These are phyloP conservation scores for Archocentrus centrarchus DNA, from an alignment of 2,113 vertebrate species.

Conservation along the genomic window DNA sequence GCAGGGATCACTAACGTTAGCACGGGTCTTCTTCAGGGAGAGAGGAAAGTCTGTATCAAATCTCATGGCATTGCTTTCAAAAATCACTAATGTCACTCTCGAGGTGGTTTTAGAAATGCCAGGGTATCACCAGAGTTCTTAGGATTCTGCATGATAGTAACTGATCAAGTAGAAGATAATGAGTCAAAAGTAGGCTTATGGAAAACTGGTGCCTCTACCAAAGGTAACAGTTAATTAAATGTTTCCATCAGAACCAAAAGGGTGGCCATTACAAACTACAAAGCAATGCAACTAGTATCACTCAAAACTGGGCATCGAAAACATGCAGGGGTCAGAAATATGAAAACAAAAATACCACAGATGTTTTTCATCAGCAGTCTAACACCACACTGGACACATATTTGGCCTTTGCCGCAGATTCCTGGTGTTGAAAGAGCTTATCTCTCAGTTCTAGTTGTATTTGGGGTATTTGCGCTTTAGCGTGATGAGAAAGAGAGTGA, in stretches of 20 bases:
- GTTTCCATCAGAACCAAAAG: background rate
- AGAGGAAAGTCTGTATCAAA: background rate
- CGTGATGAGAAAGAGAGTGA: slow-evolving; percentile 65
- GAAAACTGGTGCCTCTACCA: background rate
- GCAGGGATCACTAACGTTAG: background rate
- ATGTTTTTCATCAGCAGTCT: slow-evolving; percentile 75
- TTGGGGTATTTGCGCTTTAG: slow-evolving; percentile 30
- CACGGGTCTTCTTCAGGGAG: background rate
- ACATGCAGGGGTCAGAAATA: slow-evolving; percentile 40
- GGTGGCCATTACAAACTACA: background rate
- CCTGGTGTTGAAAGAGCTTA: slow-evolving; percentile 69
- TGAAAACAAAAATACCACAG: slow-evolving; percentile 61
- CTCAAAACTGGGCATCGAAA: slow-evolving; percentile 31
- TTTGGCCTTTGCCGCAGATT: slow-evolving; percentile 66
- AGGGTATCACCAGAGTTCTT: background rate
- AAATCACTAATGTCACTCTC: background rate
- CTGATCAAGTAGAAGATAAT: background rate
- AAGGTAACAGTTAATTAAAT: background rate
- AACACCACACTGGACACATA: slow-evolving; percentile 66
- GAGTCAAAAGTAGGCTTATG: too few relatives aligned
- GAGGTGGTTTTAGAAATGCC: background rate
- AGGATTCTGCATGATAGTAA: background rate
- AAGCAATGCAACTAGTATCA: background rate
- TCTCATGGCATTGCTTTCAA: background rate
- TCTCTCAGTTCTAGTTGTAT: slow-evolving; percentile 59